Evolutionary conservation across 2,888 invertebrate species (phyloP), one percentile per base, ranked within the genome.

Genomic region (Lasioglossum oenotherae): DNA sequence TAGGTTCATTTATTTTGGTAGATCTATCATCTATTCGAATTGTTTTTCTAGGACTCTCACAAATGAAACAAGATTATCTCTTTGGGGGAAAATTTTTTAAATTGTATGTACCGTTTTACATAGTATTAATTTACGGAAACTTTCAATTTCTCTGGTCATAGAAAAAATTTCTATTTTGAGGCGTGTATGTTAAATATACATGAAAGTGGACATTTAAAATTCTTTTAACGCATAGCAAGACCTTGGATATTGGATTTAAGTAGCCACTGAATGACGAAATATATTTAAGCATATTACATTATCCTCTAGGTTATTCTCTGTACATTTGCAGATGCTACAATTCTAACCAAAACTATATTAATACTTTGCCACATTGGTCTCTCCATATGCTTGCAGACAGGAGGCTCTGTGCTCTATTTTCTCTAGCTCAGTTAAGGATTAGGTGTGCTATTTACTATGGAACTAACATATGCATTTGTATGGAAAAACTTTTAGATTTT

Each of bases 341-440:
- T 76, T 76, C n/a, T 46, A 57, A 49, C 35, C 23, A 83, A 81
- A 85, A 72, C 74, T 82, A 38, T 60, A 87, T 72, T 78, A 74
- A 75, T 60, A 78, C 81, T 78, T 76, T 91, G 93, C 90, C 88
- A 91, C 82, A 91, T 91, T 88, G 92, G 93, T 91, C 87, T 93
- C 92, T 95, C 93, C 94, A 93, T 92, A 94, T 95, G 94, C 87
- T 94, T 93, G 94, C 94, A 93, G 94, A 93, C 93, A 92, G 91
- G 81, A 93, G 93, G 92, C 93, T 92, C 93, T 93, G 93, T 92
- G 81, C 90, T 76, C 88, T 89, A 85, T 81, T 86, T 87, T 89
- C 85, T 91, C 82, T 89, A 88, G 82, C 81, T 87, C 72, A 73
- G 44, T 80, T 91, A 86, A 88, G 84, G 64, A 80, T 73, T 84